Percentiles rank a stretch among this genome's conserved stretches.
These are phyloP conservation scores for Melanotaenia duboulayi DNA, from an alignment of 2,113 vertebrate genomes.

Conservation along the genomic window DNA sequence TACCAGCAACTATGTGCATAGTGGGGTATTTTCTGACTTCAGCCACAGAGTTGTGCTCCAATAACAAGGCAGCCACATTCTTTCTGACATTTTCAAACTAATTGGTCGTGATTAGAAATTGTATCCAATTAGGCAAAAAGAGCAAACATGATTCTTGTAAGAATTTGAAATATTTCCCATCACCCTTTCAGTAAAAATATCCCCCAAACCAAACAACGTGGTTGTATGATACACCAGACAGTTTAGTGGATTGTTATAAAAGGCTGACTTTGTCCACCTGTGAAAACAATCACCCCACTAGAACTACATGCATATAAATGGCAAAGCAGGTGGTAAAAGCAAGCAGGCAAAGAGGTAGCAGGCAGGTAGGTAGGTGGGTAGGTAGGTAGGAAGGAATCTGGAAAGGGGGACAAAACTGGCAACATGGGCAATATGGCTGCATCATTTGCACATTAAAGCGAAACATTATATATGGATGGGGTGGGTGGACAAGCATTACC, in stretches of 20 bases:
- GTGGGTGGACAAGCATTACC: slow-evolving; percentile 31
- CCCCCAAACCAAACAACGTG: slow-evolving; percentile 58
- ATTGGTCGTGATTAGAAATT: slow-evolving; percentile 60
- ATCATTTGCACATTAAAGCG: slow-evolving; percentile 67
- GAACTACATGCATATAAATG: slow-evolving; percentile 82
- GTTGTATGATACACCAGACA: slow-evolving; percentile 59
- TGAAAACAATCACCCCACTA: slow-evolving; percentile 69
- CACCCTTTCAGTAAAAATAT: slow-evolving; percentile 29
- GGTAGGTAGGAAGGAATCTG: slow-evolving; percentile 81
- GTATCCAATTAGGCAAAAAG: slow-evolving; percentile 54
- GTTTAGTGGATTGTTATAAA: slow-evolving; percentile 56
- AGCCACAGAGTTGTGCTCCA: slow-evolving; percentile 37
- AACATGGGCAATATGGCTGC: slow-evolving; percentile 85
- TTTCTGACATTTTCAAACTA: slow-evolving; percentile 62
- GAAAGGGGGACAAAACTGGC: slow-evolving; percentile 79
- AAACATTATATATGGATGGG: slow-evolving; percentile 51
- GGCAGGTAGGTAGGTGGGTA: slow-evolving; percentile 83
- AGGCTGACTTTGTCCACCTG: slow-evolving; percentile 48
- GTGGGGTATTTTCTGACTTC: slow-evolving; percentile 41
- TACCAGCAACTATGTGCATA: slow-evolving; percentile 51
- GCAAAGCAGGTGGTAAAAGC: slow-evolving; percentile 87
- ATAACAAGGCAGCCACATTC: slow-evolving; percentile 43
- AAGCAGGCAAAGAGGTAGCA: slow-evolving; percentile 87
- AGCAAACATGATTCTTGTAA: slow-evolving; percentile 40
- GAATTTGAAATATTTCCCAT: slow-evolving; percentile 33